Evolutionary conservation across 2,888 invertebrate genomes (phyloP).

Genomic region (Drosophila colorata): DNA sequence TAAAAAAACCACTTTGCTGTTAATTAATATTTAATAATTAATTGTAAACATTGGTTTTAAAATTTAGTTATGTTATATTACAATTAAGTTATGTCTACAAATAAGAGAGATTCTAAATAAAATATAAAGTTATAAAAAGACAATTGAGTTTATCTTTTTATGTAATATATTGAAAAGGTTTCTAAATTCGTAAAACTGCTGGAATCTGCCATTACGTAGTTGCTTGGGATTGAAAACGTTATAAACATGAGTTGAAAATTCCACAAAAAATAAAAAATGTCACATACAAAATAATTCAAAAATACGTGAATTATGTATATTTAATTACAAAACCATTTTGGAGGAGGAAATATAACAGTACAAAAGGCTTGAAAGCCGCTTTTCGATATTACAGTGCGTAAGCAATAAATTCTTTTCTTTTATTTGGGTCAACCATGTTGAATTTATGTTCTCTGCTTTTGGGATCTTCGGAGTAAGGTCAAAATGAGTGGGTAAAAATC

Average conservation of each 20-base stretch:
- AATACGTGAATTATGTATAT: constrained; percentile 19
- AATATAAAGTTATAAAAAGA: no score
- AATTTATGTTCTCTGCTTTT: neutral
- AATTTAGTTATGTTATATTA: no score
- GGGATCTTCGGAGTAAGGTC: neutral
- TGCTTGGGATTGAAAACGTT: neutral
- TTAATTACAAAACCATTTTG: constrained; percentile 14
- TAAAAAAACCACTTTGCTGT: no score
- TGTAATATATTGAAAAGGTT: no score
- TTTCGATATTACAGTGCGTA: neutral
- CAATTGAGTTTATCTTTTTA: no score
- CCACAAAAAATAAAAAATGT: neutral
- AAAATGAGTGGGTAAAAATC: neutral
- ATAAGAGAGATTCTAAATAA: no score
- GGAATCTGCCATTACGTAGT: no score
- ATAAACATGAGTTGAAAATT: neutral
- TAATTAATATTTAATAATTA: no score
- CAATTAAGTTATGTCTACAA: no score
- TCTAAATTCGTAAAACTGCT: no score
- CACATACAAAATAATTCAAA: neutral
- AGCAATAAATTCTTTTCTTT: constrained; percentile 7
- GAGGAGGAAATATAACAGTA: neutral
- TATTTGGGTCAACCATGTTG: constrained; percentile 12
- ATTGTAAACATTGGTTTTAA: no score
- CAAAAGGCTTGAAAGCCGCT: constrained; percentile 1